phyloP scores from a whole-genome alignment of 2,113 vertebrate genomes.

The Dasyprocta punctata region DNA sequence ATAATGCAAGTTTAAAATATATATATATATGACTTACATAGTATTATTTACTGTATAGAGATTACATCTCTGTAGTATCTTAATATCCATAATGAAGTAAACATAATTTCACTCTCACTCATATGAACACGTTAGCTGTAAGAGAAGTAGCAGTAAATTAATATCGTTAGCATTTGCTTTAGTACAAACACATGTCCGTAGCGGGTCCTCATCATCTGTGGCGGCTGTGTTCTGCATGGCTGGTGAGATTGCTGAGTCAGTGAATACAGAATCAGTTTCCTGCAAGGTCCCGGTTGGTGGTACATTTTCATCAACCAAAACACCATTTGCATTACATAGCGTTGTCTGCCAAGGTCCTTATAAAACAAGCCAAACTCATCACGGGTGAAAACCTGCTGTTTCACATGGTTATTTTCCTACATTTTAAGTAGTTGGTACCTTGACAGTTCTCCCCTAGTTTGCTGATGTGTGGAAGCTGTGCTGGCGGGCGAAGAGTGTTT shows the following conservation, averaged over 20 bases:
- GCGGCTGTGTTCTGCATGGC: too few relatives aligned
- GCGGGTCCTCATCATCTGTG: accelerated
- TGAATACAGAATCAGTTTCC: not conserved
- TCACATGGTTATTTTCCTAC: not conserved
- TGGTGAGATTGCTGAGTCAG: not conserved
- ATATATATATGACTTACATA: not conserved
- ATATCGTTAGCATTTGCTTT: not conserved
- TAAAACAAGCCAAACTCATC: not conserved
- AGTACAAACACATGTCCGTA: not conserved
- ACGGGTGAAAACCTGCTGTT: not conserved
- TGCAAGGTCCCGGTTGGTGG: not conserved
- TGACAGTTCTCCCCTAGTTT: not conserved
- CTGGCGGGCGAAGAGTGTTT: too few relatives aligned
- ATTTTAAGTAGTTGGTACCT: not conserved
- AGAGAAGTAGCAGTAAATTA: not conserved
- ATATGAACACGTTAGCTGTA: not conserved
- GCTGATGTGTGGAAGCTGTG: not conserved
- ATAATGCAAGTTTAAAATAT: not conserved
- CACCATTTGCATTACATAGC: not conserved
- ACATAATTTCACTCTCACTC: not conserved
- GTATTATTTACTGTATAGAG: not conserved
- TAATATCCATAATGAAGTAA: not conserved
- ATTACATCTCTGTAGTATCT: not conserved
- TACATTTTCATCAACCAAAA: not conserved
- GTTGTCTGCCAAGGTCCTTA: not conserved